Base-by-base conservation (phyloP, 2,113 vertebrate species). In the Pyxicephalus adspersus region DNA sequence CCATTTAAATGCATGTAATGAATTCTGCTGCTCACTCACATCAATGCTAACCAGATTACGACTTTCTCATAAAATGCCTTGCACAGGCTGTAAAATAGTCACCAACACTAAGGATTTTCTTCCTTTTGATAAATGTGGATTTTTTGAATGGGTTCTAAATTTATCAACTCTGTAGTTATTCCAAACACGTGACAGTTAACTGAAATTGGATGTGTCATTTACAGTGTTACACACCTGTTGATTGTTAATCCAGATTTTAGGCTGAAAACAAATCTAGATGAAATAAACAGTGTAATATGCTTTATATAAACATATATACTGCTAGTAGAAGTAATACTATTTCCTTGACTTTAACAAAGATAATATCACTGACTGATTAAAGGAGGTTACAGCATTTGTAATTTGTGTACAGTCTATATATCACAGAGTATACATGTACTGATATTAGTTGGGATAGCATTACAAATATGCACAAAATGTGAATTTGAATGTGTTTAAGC, bases 1-100 rank as follows among this genome's bases (percentile, higher is more conserved):
- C 64, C 64, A 78, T 71, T 72, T 80, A 80, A 80, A 80, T 64
- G 67, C 34, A 3, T 63, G 52, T 80, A 80, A 72, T 80, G 78
- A 80, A 80, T 72, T 80, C 67, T 80, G 78, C 78, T 28, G 15
- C 57, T 63, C 57, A 26, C 72, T 80, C 67, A 51, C 57, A 63
- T 67, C 58, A 80, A 63, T 80, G 31, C 57, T 63, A 61, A 80
- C 55, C 58, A 64, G 68, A 57, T 80, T 64, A 80, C 45, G 20
- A 72, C 38, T 60, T 17, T 50, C 17, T 31, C 67, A 72, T 80
- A 80, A 80, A 80, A 80, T 78, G 67, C 57, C 38, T 64, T 51
- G 25, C 66, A 71, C 66, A 31, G 66, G 38, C 66, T 23, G 26
- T 80, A 72, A 80, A 80, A 61, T 80, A 72, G 58, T 54, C 78